phyloP scores from a whole-genome alignment of 2,888 invertebrate genomes.

The Oscheius sp. region DNA sequence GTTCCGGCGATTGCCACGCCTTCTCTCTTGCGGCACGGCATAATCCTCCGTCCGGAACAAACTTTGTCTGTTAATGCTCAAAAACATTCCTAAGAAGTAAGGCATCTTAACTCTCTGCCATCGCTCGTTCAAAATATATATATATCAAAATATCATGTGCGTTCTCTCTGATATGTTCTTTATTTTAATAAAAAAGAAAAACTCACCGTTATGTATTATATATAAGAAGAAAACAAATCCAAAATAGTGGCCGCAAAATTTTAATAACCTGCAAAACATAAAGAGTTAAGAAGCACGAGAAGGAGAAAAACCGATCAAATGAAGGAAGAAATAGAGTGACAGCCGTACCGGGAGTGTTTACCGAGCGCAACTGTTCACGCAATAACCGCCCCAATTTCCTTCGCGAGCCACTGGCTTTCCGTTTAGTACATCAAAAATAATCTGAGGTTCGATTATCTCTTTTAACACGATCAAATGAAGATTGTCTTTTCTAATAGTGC shows the following conservation, averaged over 20 bases:
- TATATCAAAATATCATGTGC: too few relatives aligned
- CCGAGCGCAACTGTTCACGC: slow-evolving; percentile 29
- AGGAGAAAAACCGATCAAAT: background rate
- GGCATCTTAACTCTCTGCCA: too few relatives aligned
- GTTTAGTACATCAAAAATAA: too few relatives aligned
- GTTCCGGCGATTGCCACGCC: slow-evolving; percentile 30
- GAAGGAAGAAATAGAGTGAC: slow-evolving; percentile 20
- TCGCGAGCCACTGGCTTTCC: too few relatives aligned
- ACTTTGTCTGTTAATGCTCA: slow-evolving; percentile 27
- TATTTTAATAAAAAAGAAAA: background rate
- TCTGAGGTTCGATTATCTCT: too few relatives aligned
- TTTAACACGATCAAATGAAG: too few relatives aligned
- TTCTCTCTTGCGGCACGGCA: slow-evolving; percentile 30
- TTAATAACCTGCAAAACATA: too few relatives aligned
- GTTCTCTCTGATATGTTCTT: too few relatives aligned
- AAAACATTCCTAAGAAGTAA: slow-evolving; percentile 19
- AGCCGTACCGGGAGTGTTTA: slow-evolving; percentile 30
- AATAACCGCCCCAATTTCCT: slow-evolving; percentile 27
- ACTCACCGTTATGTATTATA: background rate
- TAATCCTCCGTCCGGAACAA: slow-evolving; percentile 31
- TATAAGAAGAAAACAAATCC: too few relatives aligned
- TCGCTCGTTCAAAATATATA: too few relatives aligned
- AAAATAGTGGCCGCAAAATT: too few relatives aligned
- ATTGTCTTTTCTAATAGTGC: too few relatives aligned
- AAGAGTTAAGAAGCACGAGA: background rate